These are phyloP conservation scores for Toxotes jaculatrix DNA, from an alignment of 2,113 vertebrate genomes.

Conservation along the genomic window DNA sequence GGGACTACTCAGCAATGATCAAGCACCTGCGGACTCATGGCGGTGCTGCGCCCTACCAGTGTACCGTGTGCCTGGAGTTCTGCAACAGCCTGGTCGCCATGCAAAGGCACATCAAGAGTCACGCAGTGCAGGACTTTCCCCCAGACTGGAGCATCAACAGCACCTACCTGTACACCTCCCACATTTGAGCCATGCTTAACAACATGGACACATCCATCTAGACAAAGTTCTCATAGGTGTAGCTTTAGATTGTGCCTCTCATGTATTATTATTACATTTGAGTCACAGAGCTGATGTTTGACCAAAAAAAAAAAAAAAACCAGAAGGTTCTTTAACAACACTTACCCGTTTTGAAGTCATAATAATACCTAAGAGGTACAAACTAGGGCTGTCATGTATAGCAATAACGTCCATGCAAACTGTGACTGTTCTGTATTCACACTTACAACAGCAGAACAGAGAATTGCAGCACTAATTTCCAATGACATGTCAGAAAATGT, in stretches of 20 bases:
- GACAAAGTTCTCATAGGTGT: constrained; percentile 5
- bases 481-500: constrained; percentile 23
- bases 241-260: not conserved
- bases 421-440: constrained; percentile 24
- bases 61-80: constrained; percentile 84
- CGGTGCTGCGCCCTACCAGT: constrained; percentile 86
- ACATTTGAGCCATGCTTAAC: constrained; percentile 64
- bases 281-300: too few relatives aligned
- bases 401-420: constrained; percentile 28
- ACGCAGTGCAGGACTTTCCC: constrained; percentile 84
- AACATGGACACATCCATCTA: not conserved
- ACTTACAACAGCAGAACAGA: constrained; percentile 6
- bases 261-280: not conserved
- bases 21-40: constrained; percentile 89
- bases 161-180: constrained; percentile 87
- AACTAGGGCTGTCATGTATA: not conserved
- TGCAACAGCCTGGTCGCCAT: constrained; percentile 86
- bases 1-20: constrained; percentile 90
- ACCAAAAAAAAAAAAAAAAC: not conserved
- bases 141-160: constrained; percentile 85
- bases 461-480: constrained; percentile 36
- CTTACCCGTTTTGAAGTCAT: not conserved
- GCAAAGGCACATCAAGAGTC: constrained; percentile 86
- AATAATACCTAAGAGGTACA: not conserved
- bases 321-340: not conserved